A percentile compares a stretch with the other conserved stretches of the same genome.
Conservation (phyloP, 2,888 invertebrate genomes). For the Ephialtes manifestator region DNA sequence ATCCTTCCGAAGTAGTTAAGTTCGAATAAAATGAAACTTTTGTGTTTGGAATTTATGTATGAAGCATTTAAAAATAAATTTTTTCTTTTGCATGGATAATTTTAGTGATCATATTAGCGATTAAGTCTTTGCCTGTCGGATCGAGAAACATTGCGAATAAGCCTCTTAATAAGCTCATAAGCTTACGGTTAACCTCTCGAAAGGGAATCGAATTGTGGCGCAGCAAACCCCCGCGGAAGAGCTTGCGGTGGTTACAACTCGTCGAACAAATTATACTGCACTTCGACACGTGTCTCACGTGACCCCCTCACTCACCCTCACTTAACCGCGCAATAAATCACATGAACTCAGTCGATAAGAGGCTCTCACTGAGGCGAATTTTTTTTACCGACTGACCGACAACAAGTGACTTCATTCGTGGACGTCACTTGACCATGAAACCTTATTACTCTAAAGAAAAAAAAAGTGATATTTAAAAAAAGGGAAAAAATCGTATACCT, state of each 20-base stretch:
- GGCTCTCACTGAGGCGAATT: too few relatives aligned
- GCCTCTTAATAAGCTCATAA: slow-evolving; percentile 13
- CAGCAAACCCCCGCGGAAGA: not conserved
- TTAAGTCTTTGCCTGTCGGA: slow-evolving; percentile 3
- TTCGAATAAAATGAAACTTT: too few relatives aligned
- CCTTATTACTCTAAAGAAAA: too few relatives aligned
- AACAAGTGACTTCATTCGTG: too few relatives aligned
- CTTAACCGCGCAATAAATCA: not conserved
- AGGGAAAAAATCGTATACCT: too few relatives aligned
- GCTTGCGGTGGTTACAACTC: slow-evolving; percentile 9
- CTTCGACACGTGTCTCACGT: slow-evolving; percentile 21
- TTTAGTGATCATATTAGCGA: not conserved
- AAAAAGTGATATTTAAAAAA: too few relatives aligned
- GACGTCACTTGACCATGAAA: too few relatives aligned
- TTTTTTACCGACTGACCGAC: too few relatives aligned
- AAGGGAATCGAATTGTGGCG: slow-evolving; percentile 37
- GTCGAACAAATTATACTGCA: not conserved
- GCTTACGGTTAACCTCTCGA: not conserved
- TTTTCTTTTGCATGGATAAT: not conserved
- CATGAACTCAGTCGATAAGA: too few relatives aligned
- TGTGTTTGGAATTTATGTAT: not conserved
- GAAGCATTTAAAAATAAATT: not conserved
- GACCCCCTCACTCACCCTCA: not conserved
- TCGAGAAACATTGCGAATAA: slow-evolving; percentile 17
- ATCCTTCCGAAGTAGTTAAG: too few relatives aligned